Evolutionary conservation across 2,797 vertebrate genomes (phyloP).

Genomic region (Halcyon smyrnensis): DNA sequence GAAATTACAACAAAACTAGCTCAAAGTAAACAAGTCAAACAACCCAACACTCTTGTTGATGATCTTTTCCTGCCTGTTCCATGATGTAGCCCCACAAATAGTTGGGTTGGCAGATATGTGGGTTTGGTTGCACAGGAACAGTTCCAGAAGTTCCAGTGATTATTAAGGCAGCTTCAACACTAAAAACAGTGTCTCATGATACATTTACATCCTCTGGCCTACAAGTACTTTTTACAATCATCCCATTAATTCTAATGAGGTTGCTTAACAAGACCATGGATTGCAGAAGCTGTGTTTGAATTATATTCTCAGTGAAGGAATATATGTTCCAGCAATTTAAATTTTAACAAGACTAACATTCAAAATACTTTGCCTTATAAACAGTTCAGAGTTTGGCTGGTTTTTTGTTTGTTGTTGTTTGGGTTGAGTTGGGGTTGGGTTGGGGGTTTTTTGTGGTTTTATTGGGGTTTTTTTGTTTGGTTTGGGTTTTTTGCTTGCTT

Average conservation of each 20-base stretch:
- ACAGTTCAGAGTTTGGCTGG: no score
- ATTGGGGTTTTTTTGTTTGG: no score
- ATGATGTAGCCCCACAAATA: not conserved
- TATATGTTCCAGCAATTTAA: not conserved
- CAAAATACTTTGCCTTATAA: not conserved
- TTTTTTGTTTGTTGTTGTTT: not conserved
- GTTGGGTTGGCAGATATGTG: not conserved
- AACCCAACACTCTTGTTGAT: not conserved
- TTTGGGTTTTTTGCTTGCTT: not conserved
- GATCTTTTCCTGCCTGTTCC: not conserved
- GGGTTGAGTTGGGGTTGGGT: not conserved
- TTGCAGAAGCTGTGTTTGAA: not conserved
- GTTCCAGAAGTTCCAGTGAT: not conserved
- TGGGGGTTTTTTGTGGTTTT: no score
- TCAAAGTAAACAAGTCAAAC: not conserved
- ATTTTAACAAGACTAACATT: not conserved
- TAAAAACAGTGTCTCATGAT: not conserved
- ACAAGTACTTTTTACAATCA: not conserved
- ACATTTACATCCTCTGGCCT: not conserved
- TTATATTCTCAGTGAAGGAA: not conserved
- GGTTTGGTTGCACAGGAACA: rapidly evolving
- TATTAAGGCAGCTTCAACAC: not conserved
- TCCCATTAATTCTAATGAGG: not conserved
- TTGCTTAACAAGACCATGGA: not conserved
- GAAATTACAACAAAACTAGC: not conserved